Base-by-base conservation (phyloP, 1,140 invertebrate genomes). In the Luehdorfia chinensis region DNA sequence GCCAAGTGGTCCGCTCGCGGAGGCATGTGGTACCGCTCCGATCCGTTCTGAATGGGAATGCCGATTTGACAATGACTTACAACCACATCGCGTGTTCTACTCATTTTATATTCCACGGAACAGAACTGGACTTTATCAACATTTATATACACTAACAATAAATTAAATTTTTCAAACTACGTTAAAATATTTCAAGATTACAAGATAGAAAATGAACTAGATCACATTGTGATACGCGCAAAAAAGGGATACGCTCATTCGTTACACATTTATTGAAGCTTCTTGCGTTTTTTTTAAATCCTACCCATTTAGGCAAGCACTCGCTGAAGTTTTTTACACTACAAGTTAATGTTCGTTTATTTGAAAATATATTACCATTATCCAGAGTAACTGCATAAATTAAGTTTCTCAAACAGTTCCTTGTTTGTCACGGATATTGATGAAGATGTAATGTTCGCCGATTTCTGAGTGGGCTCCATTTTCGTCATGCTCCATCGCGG, bases 1-100 rank as follows among this genome's bases (percentile, higher is more conserved):
- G 58, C 61, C 65, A 68, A 68, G 49, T 56, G 46, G 47, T 43
- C 55, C 25, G 33, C 8, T 34, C 48, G 58, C 51, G 41, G 19
- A 49, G 56, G 50, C 47, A 62, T 60, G 55, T 49, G 50, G 23
- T 58, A 57, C 52, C 55, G 60, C 55, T 55, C 52, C 50, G 34
- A 46, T 25, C 16, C 30, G 47, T 50, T 44, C 53, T 43, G 52
- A 55, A 61, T 59, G 46, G 50, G 55, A 59, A 61, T 59, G 46
- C 39, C 47, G 37, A 28, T 13, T 25, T 50, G 41, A 55, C 39
- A 49, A 33, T 55, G 48, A 55, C 47, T 53, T 53, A 53, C 44
- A 47, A 30, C 46, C 50, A 43, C 50, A 43, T 44, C 43, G 46
- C 50, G 39, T n/a, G n/a, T 13, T 30, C 34, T 37, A 47, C 25